These are phyloP conservation scores for Tipula confusa DNA, from an alignment of 2,888 invertebrate genomes.

Conservation along the genomic window DNA sequence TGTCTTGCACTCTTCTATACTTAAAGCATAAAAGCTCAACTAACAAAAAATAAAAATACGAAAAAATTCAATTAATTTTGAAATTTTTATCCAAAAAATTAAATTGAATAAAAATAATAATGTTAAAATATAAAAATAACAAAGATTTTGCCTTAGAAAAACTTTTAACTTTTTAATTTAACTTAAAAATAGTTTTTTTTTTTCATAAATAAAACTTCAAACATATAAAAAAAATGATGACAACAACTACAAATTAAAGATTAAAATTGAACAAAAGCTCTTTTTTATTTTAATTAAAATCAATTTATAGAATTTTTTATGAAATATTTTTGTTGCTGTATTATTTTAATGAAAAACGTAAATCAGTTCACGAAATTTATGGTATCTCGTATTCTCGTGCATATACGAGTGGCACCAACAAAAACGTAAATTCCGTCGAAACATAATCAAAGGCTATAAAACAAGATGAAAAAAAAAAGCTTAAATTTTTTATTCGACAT, in stretches of 20 bases:
- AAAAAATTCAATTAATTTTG: background rate
- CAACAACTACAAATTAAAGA: background rate
- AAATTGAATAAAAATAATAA: conserved; percentile 9
- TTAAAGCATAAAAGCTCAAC: background rate
- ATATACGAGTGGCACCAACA: background rate
- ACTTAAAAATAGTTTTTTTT: conserved; percentile 4
- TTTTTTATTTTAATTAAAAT: background rate
- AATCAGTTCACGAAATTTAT: background rate
- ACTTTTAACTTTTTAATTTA: conserved; percentile 25
- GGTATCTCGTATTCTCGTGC: background rate
- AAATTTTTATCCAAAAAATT: conserved; percentile 9
- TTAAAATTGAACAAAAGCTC: background rate
- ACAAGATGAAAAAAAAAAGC: too few species aligned
- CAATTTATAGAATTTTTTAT: conserved; percentile 7
- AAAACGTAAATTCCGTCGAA: background rate
- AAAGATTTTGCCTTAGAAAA: background rate
- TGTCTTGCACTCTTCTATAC: background rate
- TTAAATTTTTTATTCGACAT: background rate
- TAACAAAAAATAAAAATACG: too few species aligned
- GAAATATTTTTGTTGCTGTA: background rate
- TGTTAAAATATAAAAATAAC: background rate
- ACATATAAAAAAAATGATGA: background rate
- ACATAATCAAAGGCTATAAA: background rate
- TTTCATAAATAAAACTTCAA: background rate
- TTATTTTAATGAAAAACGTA: background rate